Evolutionary conservation across 2,888 invertebrate species (phyloP), one percentile per base, ranked within the genome.

Genomic region (Latrodectus hesperus): DNA sequence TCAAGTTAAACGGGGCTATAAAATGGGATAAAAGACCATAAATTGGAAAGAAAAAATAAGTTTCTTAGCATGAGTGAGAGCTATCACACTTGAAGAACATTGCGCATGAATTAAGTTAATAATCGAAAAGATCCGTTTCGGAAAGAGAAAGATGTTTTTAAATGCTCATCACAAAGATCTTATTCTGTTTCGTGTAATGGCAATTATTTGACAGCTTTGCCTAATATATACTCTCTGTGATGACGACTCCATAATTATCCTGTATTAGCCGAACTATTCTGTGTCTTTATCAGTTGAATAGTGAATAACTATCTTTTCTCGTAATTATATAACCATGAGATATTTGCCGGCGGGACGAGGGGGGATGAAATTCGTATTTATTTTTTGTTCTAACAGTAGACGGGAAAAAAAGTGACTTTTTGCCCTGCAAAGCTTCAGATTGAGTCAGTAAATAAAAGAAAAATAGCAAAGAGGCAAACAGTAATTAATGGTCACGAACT

Each of bases 141-240:
- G 11, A 52, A 49, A 49, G 76, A 52, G 38, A 38, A 38, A 38
- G 38, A 64, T 60, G 53, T 38, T 68, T 82, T 82, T 75, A 75
- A 82, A 84, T 77, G 64, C 76, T 51, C 38, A 53, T 51, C 67
- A 70, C 78, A 72, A 73, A 78, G 67, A 78, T 75, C 79, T 60
- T 70, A 85, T 85, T 74, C 74, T 52, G 70, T 78, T 78, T 78
- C 67, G 72, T 84, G 76, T 85, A 85, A 85, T 74, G 60, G 79
- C 85, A 85, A 80, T 85, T 85, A 38, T 86, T 86, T 86, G 76
- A 86, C 86, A 86, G 86, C 76, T 86, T 85, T 79, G 79, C 79
- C 85, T 79, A 85, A 85, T 75, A 68, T 85, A 73, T 85, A 85
- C 75, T 67, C 84, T 78, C 64, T 65, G 72, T 72, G 77, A 72